phyloP scores from a whole-genome alignment of 2,113 vertebrate species.

The Maccullochella peelii region DNA sequence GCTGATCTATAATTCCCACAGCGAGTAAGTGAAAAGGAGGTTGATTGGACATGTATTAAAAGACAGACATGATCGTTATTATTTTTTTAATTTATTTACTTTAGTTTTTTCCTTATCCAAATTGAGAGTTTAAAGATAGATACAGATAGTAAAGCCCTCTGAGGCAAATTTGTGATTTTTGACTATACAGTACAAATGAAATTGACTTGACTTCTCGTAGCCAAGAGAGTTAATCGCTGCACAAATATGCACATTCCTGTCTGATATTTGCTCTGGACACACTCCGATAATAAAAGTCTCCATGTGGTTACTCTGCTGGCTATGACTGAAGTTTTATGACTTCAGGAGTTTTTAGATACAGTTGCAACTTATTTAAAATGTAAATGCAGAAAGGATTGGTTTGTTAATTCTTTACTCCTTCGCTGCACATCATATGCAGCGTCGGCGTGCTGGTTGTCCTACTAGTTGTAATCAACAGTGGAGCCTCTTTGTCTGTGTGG shows the following conservation, averaged over 20 bases:
- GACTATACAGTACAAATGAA: background rate
- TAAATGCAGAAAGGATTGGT: background rate
- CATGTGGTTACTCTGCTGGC: background rate
- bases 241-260: slow-evolving; percentile 39
- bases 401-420: background rate
- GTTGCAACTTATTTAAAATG: background rate
- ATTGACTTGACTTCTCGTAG: background rate
- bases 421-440: background rate
- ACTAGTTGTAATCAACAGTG: slow-evolving; percentile 58
- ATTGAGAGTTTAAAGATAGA: too few species aligned
- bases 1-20: background rate
- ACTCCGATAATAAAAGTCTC: background rate
- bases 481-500: slow-evolving; percentile 74
- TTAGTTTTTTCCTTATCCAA: too few species aligned
- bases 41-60: background rate
- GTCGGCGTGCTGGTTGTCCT: slow-evolving; percentile 12
- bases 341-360: background rate
- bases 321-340: slow-evolving; percentile 3
- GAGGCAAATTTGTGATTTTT: background rate
- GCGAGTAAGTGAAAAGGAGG: background rate
- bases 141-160: too few species aligned
- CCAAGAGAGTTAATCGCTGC: slow-evolving; percentile 34
- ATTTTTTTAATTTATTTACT: too few species aligned
- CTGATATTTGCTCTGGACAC: slow-evolving; percentile 30
- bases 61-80: background rate